Conservation (phyloP, 2,797 vertebrate genomes). For the Danio albolineatus region DNA sequence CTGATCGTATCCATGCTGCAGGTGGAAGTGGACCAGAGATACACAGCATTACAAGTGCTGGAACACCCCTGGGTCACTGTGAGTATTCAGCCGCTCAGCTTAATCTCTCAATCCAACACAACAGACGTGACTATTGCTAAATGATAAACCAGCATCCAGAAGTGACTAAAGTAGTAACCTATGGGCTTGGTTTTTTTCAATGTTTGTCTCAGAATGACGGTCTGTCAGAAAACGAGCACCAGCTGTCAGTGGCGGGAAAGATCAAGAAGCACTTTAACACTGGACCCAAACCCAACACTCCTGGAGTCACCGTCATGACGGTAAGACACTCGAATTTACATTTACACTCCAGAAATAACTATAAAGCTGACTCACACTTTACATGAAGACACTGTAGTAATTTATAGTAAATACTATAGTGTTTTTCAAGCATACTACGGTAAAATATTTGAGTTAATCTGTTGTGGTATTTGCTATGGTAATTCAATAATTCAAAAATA, state of each 20-base stretch:
- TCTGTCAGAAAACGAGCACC: slow-evolving; percentile 89
- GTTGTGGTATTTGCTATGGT: too few relatives aligned
- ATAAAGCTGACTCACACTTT: too few relatives aligned
- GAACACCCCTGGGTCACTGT: slow-evolving; percentile 98
- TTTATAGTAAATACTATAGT: too few relatives aligned
- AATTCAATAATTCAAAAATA: neutral
- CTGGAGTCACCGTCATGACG: slow-evolving; percentile 95
- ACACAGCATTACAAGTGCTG: slow-evolving; percentile 92
- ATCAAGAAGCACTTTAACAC: slow-evolving; percentile 99
- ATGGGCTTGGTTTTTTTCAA: neutral
- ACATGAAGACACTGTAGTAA: too few relatives aligned
- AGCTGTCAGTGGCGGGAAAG: slow-evolving; percentile 94
- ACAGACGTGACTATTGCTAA: neutral
- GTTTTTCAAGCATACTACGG: too few relatives aligned
- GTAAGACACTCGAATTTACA: slow-evolving; percentile 77
- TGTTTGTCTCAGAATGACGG: slow-evolving; percentile 85
- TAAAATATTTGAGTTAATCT: too few relatives aligned
- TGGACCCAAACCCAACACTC: slow-evolving; percentile 89
- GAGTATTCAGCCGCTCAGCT: slow-evolving; percentile 70
- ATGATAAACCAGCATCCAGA: neutral
- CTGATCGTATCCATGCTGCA: slow-evolving; percentile 96
- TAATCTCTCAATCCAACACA: too few relatives aligned
- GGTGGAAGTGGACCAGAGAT: slow-evolving; percentile 94
- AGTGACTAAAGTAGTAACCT: neutral
- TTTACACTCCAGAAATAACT: too few relatives aligned